These are phyloP conservation scores for Notiomystis cincta DNA, from an alignment of 2,113 vertebrate species.

Conservation along the genomic window DNA sequence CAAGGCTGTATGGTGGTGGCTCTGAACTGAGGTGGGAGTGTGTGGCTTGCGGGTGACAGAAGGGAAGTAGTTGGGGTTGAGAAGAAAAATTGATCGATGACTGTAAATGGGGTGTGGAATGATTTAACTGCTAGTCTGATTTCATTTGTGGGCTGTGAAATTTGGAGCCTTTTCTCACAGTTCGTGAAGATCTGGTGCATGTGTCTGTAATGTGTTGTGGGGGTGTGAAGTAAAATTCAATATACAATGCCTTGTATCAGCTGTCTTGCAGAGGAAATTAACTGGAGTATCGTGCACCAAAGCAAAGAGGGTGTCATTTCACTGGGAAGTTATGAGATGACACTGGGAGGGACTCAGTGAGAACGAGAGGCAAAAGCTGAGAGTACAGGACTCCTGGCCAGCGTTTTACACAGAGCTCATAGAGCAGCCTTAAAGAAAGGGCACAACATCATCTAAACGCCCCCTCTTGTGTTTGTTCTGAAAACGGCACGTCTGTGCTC, in stretches of 20 bases:
- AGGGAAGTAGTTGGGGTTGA: background rate
- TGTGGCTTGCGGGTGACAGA: background rate
- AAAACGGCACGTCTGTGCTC: constrained; percentile 31
- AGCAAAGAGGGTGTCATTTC: background rate
- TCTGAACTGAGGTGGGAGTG: background rate
- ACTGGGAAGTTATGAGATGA: background rate
- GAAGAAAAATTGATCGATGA: constrained; percentile 4
- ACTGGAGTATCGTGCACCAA: background rate
- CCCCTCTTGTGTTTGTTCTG: constrained; percentile 69
- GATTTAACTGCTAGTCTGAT: background rate
- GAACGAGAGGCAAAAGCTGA: background rate
- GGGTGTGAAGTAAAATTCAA: background rate
- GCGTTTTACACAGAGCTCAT: background rate
- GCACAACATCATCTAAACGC: constrained; percentile 40
- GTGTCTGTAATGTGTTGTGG: background rate
- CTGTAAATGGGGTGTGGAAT: background rate
- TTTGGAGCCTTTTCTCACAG: background rate
- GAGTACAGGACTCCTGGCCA: background rate
- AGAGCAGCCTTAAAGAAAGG: background rate
- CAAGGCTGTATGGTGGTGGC: background rate
- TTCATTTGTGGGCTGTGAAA: constrained; percentile 21
- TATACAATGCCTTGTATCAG: background rate
- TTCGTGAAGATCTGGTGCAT: background rate
- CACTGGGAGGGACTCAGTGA: background rate
- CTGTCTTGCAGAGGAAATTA: background rate